These are phyloP conservation scores for Boloria selene DNA, from an alignment of 2,888 invertebrate genomes.

Conservation along the genomic window DNA sequence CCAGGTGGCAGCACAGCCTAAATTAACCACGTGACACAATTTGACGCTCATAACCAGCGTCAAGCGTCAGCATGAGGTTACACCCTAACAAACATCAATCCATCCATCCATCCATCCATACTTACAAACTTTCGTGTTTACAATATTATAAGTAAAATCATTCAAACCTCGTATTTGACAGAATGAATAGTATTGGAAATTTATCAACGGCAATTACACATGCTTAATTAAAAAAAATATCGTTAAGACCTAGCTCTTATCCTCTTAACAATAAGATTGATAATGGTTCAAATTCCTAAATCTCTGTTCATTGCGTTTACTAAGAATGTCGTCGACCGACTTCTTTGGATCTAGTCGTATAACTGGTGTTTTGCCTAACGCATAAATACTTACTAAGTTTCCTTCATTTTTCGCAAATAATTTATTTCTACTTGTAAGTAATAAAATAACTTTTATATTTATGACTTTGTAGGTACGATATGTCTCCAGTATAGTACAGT, in stretches of 20 bases:
- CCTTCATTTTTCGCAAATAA: background rate
- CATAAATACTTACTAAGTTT: background rate
- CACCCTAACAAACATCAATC: too few species aligned
- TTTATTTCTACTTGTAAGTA: too few species aligned
- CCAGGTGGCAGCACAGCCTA: too few species aligned
- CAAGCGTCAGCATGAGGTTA: too few species aligned
- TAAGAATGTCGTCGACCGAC: conserved; percentile 38
- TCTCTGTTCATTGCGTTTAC: background rate
- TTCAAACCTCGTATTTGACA: background rate
- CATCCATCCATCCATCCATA: too few species aligned
- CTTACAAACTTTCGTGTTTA: too few species aligned
- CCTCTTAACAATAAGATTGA: conserved; percentile 1
- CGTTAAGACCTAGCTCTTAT: background rate
- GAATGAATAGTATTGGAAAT: conserved; percentile 12
- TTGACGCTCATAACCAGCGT: too few species aligned
- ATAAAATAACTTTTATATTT: too few species aligned
- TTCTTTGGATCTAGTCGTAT: conserved; percentile 21
- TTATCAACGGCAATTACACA: conserved; percentile 23
- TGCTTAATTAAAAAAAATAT: background rate
- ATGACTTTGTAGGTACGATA: too few species aligned
- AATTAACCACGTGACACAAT: too few species aligned
- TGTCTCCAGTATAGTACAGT: too few species aligned
- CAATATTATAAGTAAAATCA: too few species aligned
- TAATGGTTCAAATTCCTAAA: background rate
- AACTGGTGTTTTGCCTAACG: conserved; percentile 12